Percentiles rank a stretch among this genome's conserved stretches.
Evolutionary conservation across 2,888 invertebrate genomes (phyloP).

Genomic region (Cheilosia scutellata): DNA sequence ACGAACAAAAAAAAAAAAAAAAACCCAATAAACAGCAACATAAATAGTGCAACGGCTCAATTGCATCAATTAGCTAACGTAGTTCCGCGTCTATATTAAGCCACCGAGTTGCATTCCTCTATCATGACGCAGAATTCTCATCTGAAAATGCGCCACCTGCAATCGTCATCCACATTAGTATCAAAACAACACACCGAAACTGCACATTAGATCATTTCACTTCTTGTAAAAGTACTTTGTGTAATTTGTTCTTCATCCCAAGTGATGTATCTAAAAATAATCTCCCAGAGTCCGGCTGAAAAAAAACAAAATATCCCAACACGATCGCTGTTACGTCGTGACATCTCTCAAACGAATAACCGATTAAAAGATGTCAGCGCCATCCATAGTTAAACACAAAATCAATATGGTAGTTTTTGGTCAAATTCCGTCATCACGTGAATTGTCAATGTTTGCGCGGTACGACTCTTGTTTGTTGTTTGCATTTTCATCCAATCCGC

Average conservation of each 20-base stretch:
- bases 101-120: slow-evolving; percentile 39
- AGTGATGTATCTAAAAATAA: slow-evolving; percentile 28
- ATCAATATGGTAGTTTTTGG: slow-evolving; percentile 43
- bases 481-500: slow-evolving; percentile 1
- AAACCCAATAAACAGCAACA: slow-evolving; percentile 30
- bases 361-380: slow-evolving; percentile 68
- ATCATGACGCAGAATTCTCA: slow-evolving; percentile 51
- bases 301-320: background rate
- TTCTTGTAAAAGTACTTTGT: slow-evolving; percentile 11
- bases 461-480: background rate
- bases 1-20: background rate
- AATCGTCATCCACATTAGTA: slow-evolving; percentile 48
- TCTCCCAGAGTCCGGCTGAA: background rate
- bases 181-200: slow-evolving; percentile 24
- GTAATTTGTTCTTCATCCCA: background rate
- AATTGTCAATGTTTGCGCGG: slow-evolving; percentile 26
- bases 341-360: background rate
- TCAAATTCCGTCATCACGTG: slow-evolving; percentile 63
- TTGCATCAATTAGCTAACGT: slow-evolving; percentile 60
- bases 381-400: slow-evolving; percentile 36
- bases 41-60: slow-evolving; percentile 14
- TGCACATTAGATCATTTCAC: slow-evolving; percentile 30
- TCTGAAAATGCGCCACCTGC: slow-evolving; percentile 45
- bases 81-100: slow-evolving; percentile 54
- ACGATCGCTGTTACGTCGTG: slow-evolving; percentile 28